Base-by-base conservation (phyloP, 2,797 vertebrate species). In the Aplochiton taeniatus region DNA sequence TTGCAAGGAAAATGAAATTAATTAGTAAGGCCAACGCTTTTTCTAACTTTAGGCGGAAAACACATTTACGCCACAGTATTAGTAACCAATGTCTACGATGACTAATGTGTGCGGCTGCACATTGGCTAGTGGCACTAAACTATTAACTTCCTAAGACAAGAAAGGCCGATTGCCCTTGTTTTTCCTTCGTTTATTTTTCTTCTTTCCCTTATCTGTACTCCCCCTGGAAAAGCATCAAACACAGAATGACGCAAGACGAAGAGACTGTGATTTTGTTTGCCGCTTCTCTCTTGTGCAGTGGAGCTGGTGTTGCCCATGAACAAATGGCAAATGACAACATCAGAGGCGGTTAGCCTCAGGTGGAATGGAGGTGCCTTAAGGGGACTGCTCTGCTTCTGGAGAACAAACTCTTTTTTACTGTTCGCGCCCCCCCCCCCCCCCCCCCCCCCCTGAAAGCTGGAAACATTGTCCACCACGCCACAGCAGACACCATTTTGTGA, bases 321-420 rank as follows among this genome's bases (percentile, higher is more conserved):
- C 66, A 86, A 83, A 86, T 84, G 70, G 70, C 75, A 79, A 69
- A 84, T 82, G 85, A 83, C 83, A 80, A 69, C 83, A 84, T 85
- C 82, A 75, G 69, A 82, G 72, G 69, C 78, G 61, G 76, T 87
- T 76, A 83, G 77, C 61, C 61, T 87, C 76, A 83, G 83, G 72
- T 73, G 65, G 76, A 70, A 70, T 42, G 69, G 59, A 74, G 72
- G 8, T 19, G 74, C 76, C 77, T 64, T 67, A 63, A 71, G 80
- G 76, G 0, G 51, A 65, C 63, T 72, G 47, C 57, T 44, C 59
- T 54, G 61, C 74, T 59, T 78, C 65, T 67, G 73, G 66, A 79
- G 55, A 65, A 61, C 55, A 65, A 66, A 58, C 66, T 82, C 75
- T 75, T 69, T 65, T 73, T 57, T 14, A 78, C 68, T 73, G 31